These are phyloP conservation scores for Ceyx erithaca DNA, from an alignment of 2,797 vertebrate genomes.

Conservation along the genomic window DNA sequence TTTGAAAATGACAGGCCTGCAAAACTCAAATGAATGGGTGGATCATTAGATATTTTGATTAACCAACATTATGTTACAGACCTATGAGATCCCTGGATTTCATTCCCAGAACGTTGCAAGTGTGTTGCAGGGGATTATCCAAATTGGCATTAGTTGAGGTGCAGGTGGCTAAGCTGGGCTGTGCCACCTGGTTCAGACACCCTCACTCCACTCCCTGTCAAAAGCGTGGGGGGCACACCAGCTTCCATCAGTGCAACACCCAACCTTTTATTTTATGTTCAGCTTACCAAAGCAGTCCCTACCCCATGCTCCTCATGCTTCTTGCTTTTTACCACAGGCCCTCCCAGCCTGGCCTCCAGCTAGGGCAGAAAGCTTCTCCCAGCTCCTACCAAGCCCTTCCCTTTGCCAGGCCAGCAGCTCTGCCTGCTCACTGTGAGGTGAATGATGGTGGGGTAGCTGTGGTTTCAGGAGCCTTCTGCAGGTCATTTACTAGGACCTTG, in stretches of 20 bases:
- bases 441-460: not conserved
- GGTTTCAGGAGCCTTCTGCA: not conserved
- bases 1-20: not conserved
- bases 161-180: not conserved
- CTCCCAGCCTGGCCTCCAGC: not conserved
- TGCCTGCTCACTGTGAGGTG: not conserved
- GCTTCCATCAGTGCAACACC: not conserved
- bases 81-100: not conserved
- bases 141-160: not conserved
- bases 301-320: fast-evolving
- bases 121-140: not conserved
- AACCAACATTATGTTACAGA: not conserved
- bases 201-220: fast-evolving
- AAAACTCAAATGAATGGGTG: not conserved
- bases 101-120: not conserved
- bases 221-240: fast-evolving
- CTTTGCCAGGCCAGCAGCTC: not conserved
- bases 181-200: not conserved
- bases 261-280: not conserved
- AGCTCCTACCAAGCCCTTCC: not conserved
- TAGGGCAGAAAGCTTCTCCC: fast-evolving
- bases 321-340: not conserved
- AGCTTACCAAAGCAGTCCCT: not conserved
- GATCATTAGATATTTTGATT: not conserved
- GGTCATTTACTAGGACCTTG: not conserved